Evolutionary conservation across 2,888 invertebrate genomes (phyloP).

Genomic region (Ennomos quercinarius): DNA sequence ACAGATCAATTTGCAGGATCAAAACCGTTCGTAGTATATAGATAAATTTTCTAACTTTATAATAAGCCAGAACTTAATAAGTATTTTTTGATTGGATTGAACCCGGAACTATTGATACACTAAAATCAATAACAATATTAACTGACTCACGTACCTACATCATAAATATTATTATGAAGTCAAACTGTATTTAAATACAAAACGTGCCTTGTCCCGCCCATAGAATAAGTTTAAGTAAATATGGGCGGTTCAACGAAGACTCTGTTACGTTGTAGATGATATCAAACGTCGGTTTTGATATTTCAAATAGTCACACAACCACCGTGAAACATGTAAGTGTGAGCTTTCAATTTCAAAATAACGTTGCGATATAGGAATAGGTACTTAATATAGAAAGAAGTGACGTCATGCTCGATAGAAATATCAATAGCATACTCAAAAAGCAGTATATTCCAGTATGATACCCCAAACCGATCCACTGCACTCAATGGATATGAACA

Average conservation of each 20-base stretch:
- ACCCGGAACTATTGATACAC: slow-evolving; percentile 9
- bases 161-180: slow-evolving; percentile 19
- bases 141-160: slow-evolving; percentile 21
- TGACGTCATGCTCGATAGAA: too few relatives aligned
- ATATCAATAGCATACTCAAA: too few relatives aligned
- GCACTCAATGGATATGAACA: too few relatives aligned
- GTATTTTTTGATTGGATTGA: not conserved
- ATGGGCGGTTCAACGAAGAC: slow-evolving; percentile 37
- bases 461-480: too few relatives aligned
- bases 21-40: too few relatives aligned
- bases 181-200: slow-evolving; percentile 50
- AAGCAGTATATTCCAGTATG: too few relatives aligned
- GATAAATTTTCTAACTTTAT: too few relatives aligned
- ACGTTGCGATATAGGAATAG: too few relatives aligned
- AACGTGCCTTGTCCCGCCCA: slow-evolving; percentile 50
- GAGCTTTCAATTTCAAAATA: not conserved
- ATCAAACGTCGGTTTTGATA: slow-evolving; percentile 23
- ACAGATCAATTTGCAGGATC: too few relatives aligned
- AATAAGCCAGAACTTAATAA: too few relatives aligned
- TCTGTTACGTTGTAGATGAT: slow-evolving; percentile 19
- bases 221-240: slow-evolving; percentile 46
- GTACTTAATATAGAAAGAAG: too few relatives aligned
- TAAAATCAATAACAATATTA: slow-evolving; percentile 1
- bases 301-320: slow-evolving; percentile 11
- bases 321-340: slow-evolving; percentile 6